These are phyloP conservation scores for Drosophila paranaensis DNA, from an alignment of 2,888 invertebrate species.

Conservation along the genomic window DNA sequence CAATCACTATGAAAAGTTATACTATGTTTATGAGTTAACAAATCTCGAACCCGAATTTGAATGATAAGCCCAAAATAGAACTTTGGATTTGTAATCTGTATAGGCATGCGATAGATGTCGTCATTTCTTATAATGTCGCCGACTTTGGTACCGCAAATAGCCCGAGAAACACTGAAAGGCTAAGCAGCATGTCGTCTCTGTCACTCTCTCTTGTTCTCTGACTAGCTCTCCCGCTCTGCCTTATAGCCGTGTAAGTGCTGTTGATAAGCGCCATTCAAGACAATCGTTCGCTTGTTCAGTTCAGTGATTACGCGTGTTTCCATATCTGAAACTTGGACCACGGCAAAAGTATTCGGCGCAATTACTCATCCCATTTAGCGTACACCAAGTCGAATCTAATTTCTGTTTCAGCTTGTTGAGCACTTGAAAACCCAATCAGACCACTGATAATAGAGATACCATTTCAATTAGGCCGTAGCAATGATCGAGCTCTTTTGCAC, in stretches of 20 bases:
- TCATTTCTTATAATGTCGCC: constrained; percentile 25
- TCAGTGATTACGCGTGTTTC: constrained; percentile 62
- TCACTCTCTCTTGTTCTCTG: not conserved
- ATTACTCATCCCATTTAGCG: constrained; percentile 50
- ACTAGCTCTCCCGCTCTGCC: not conserved
- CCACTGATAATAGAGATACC: constrained; percentile 45
- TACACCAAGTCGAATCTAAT: constrained; percentile 14
- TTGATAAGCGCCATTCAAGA: constrained; percentile 40
- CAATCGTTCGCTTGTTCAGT: constrained; percentile 39
- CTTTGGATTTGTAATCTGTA: constrained; percentile 13
- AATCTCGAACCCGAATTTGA: constrained; percentile 6
- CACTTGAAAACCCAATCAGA: constrained; percentile 58
- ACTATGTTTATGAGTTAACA: not conserved
- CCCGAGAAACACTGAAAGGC: not conserved
- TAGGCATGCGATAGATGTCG: constrained; percentile 11
- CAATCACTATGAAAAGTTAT: not conserved
- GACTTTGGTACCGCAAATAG: constrained; percentile 1
- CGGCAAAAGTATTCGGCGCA: constrained; percentile 13
- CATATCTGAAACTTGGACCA: constrained; percentile 28
- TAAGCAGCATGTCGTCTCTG: not conserved
- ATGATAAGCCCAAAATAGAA: constrained; percentile 16
- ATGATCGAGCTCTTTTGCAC: constrained; percentile 17
- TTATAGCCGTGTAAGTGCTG: not conserved
- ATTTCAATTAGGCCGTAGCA: constrained; percentile 40
- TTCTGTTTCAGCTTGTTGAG: constrained; percentile 18